These are phyloP conservation scores for Upupa epops DNA, from an alignment of 2,113 vertebrate species.

Conservation along the genomic window DNA sequence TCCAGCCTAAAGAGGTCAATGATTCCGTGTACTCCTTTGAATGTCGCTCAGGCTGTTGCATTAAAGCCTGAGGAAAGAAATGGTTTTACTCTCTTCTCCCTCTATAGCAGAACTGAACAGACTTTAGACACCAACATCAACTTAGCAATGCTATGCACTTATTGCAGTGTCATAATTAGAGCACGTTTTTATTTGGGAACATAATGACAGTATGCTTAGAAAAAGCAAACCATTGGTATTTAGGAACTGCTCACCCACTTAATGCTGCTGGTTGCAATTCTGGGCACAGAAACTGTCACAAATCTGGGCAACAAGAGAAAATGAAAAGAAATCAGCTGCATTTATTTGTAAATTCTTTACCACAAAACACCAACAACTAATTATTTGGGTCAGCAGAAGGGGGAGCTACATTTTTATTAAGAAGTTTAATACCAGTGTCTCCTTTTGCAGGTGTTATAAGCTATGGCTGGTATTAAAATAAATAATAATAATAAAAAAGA, in stretches of 20 bases:
- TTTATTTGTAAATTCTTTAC: not conserved
- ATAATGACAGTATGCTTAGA: not conserved
- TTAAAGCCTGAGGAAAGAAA: not conserved
- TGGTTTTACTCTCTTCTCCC: not conserved
- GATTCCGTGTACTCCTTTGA: not conserved
- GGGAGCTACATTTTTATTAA: constrained; percentile 58
- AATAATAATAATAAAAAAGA: constrained; percentile 36
- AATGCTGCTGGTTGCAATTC: not conserved
- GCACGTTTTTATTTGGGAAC: not conserved
- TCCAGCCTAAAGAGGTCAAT: too few relatives aligned
- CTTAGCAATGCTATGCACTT: not conserved
- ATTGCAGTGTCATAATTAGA: not conserved
- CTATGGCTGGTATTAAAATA: not conserved
- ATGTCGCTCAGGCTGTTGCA: not conserved
- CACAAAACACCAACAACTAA: constrained; percentile 12
- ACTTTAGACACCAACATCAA: not conserved
- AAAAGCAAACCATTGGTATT: not conserved
- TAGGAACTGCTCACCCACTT: not conserved
- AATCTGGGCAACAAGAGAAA: not conserved
- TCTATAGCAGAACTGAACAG: not conserved
- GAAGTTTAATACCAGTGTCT: not conserved
- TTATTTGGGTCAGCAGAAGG: constrained; percentile 67
- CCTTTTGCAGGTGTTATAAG: not conserved
- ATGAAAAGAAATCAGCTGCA: not conserved
- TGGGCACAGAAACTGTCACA: not conserved